A percentile compares a stretch with the other conserved stretches of the same genome.
phyloP scores from a whole-genome alignment of 1,140 invertebrate species.

The Drosophila grimshawi region DNA sequence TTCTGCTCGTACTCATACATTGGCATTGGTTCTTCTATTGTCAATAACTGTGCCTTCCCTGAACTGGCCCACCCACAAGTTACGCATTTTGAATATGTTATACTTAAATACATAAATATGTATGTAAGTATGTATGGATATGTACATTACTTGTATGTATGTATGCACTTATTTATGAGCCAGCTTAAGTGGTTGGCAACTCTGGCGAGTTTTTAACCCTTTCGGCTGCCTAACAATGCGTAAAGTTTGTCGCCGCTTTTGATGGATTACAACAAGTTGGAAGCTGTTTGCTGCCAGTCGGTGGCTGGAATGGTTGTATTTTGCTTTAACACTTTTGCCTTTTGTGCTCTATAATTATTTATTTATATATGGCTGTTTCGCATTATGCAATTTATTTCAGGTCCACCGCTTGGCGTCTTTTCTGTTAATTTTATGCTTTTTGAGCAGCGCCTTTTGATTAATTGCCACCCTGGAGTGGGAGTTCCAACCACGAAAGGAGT shows the following conservation, averaged over 20 bases:
- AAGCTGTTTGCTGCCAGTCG: constrained; percentile 31
- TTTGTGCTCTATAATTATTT: constrained; percentile 64
- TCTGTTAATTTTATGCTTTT: constrained; percentile 64
- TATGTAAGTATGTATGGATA: constrained; percentile 2
- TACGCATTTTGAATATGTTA: constrained; percentile 38
- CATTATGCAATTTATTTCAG: constrained; percentile 78
- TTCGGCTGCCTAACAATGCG: constrained; percentile 73
- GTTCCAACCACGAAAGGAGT: neutral
- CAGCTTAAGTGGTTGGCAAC: constrained; percentile 12
- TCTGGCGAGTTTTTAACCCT: constrained; percentile 50
- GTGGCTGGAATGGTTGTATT: constrained; percentile 35
- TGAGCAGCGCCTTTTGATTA: constrained; percentile 73
- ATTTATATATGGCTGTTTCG: constrained; percentile 54
- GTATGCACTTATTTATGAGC: constrained; percentile 17
- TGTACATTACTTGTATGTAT: constrained; percentile 7
- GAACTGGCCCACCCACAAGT: constrained; percentile 69
- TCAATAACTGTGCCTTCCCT: constrained; percentile 68
- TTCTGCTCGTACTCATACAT: neutral
- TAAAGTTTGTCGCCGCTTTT: constrained; percentile 79
- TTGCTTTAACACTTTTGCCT: constrained; percentile 69
- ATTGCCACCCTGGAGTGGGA: constrained; percentile 37
- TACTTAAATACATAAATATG: constrained; percentile 6
- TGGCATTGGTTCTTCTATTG: constrained; percentile 52
- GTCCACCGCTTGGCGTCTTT: constrained; percentile 65
- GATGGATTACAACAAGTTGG: constrained; percentile 68